Evolutionary conservation across 2,797 vertebrate genomes (phyloP).

Genomic region (Phoxinus dragarum): DNA sequence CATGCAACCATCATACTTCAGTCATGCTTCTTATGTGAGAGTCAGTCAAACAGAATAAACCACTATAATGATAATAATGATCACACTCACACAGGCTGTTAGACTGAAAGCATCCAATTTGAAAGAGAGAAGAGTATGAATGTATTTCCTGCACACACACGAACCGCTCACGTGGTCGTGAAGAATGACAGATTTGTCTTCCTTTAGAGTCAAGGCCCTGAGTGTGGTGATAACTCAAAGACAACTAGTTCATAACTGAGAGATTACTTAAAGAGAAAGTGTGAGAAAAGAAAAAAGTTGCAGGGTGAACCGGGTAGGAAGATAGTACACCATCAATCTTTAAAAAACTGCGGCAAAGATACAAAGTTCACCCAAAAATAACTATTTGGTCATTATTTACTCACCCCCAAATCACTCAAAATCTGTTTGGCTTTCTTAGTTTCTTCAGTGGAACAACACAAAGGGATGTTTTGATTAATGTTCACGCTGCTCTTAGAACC

Average conservation of each 20-base stretch:
- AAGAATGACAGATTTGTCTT: constrained; percentile 69
- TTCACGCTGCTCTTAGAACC: neutral
- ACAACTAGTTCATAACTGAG: constrained; percentile 70
- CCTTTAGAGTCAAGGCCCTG: constrained; percentile 66
- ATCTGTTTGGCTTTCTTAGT: neutral
- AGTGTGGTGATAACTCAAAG: constrained; percentile 65
- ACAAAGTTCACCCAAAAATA: neutral
- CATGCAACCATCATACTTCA: neutral
- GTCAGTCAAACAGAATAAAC: neutral
- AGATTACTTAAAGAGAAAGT: constrained; percentile 8
- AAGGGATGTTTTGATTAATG: neutral
- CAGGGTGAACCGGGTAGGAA: neutral
- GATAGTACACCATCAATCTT: neutral
- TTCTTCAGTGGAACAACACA: neutral
- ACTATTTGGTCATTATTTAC: neutral
- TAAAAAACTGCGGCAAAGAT: neutral
- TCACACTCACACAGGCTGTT: neutral
- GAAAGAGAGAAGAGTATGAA: constrained; percentile 31
- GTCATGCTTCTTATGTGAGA: constrained; percentile 1
- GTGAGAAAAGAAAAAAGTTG: neutral
- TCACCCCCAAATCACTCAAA: neutral
- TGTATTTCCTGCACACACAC: constrained; percentile 6
- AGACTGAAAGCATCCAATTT: neutral
- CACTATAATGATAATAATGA: neutral
- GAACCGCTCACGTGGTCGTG: constrained; percentile 7